Conservation (phyloP, 2,797 vertebrate genomes). For the Distichodus sexfasciatus region DNA sequence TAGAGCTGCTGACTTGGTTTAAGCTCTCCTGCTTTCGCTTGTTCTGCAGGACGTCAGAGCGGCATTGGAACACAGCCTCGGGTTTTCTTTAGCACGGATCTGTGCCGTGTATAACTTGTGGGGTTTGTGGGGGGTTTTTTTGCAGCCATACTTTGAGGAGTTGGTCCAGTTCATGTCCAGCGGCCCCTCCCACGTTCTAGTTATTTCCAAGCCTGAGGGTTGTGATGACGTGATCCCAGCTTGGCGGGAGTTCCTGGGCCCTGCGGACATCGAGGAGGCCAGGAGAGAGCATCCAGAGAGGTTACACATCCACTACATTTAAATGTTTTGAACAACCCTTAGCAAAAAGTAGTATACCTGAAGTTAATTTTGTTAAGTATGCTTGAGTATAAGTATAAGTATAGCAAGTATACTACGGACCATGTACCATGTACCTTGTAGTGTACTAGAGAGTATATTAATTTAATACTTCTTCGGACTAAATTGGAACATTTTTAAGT, state of each 20-base stretch:
- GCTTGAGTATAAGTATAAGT: too few relatives aligned
- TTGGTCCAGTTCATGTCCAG: constrained; percentile 83
- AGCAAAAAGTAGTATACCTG: too few relatives aligned
- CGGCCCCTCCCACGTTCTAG: constrained; percentile 78
- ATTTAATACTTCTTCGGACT: too few relatives aligned
- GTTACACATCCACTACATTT: constrained; percentile 54
- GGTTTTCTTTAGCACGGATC: constrained; percentile 19
- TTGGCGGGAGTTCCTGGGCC: constrained; percentile 81
- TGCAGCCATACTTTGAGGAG: constrained; percentile 77
- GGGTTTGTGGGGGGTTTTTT: too few relatives aligned
- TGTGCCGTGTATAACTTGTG: constrained; percentile 12
- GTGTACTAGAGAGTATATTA: too few relatives aligned
- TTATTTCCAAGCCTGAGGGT: constrained; percentile 74
- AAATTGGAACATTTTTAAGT: too few relatives aligned
- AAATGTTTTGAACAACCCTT: neutral
- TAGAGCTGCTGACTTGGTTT: constrained; percentile 51
- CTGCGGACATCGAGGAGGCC: constrained; percentile 76
- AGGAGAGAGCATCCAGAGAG: constrained; percentile 79
- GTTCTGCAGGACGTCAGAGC: constrained; percentile 14
- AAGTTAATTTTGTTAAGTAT: too few relatives aligned
- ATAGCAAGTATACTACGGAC: too few relatives aligned
- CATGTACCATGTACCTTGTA: too few relatives aligned
- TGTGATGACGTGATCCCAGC: constrained; percentile 68
- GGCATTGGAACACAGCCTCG: constrained; percentile 13
- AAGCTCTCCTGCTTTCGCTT: constrained; percentile 22